phyloP scores from a whole-genome alignment of 2,888 invertebrate species.

The Rhingia rostrata region DNA sequence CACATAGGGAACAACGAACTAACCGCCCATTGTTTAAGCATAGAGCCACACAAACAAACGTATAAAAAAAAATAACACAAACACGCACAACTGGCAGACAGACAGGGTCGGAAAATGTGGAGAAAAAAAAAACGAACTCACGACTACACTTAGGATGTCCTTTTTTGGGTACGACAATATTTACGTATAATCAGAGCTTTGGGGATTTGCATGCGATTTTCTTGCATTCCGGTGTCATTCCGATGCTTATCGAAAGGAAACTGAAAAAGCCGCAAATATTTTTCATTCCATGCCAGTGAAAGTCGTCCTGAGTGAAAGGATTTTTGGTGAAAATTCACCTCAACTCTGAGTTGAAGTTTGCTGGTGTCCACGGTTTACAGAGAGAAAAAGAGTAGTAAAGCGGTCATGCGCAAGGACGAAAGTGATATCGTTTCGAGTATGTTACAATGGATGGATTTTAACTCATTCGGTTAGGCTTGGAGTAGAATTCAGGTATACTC shows the following conservation, averaged over 20 bases:
- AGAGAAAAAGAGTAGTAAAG: background rate
- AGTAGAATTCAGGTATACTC: constrained; percentile 35
- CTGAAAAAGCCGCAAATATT: constrained; percentile 56
- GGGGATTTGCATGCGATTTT: background rate
- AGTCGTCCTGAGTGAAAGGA: constrained; percentile 39
- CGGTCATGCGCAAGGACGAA: constrained; percentile 28
- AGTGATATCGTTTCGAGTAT: constrained; percentile 1
- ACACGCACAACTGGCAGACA: constrained; percentile 41
- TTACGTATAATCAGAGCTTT: constrained; percentile 46
- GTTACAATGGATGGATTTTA: constrained; percentile 6
- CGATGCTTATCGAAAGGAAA: constrained; percentile 68
- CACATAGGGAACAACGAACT: constrained; percentile 28
- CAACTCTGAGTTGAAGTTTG: background rate
- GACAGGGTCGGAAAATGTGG: constrained; percentile 13
- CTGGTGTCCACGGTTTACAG: background rate
- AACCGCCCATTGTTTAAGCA: constrained; percentile 42
- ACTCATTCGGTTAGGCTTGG: constrained; percentile 23
- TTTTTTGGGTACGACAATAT: constrained; percentile 36
- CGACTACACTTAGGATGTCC: constrained; percentile 41
- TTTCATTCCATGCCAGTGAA: constrained; percentile 19
- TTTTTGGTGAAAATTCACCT: constrained; percentile 38
- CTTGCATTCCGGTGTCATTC: constrained; percentile 37
- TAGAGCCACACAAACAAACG: constrained; percentile 14
- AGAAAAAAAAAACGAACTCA: constrained; percentile 22
- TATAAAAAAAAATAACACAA: constrained; percentile 42